These are phyloP conservation scores for Drosophila buzzatii DNA, from an alignment of 2,888 invertebrate species.

Conservation along the genomic window DNA sequence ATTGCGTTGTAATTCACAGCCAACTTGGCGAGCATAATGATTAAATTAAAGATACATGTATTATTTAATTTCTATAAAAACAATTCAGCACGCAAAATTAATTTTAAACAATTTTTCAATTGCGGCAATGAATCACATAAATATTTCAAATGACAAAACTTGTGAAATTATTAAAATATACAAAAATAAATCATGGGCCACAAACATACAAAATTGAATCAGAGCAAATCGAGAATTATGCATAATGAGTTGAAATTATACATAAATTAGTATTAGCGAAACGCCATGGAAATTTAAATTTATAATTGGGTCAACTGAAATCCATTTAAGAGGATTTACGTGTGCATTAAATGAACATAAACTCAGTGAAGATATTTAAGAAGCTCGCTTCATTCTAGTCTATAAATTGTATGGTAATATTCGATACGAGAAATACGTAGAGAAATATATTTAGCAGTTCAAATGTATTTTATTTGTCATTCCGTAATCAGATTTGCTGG, in stretches of 20 bases:
- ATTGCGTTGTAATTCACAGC: slow-evolving; percentile 1
- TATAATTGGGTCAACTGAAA: slow-evolving; percentile 38
- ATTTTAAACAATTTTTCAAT: slow-evolving; percentile 13
- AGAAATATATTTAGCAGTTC: neutral
- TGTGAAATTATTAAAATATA: slow-evolving; percentile 30
- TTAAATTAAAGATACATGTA: too few species aligned
- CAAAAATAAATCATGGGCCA: neutral
- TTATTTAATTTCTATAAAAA: slow-evolving; percentile 18
- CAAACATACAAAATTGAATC: neutral
- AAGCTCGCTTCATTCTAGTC: neutral
- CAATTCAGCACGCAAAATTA: slow-evolving; percentile 17
- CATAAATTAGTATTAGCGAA: slow-evolving; percentile 45
- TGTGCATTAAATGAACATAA: slow-evolving; percentile 12
- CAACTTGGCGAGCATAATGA: neutral
- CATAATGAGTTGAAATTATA: slow-evolving; percentile 52
- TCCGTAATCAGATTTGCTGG: slow-evolving; percentile 61
- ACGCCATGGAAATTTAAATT: slow-evolving; percentile 39
- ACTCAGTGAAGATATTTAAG: neutral
- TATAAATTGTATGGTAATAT: neutral
- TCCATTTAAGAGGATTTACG: slow-evolving; percentile 42
- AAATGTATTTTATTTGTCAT: slow-evolving; percentile 64
- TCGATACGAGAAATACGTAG: neutral
- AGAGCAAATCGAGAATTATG: slow-evolving; percentile 13
- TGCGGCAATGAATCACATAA: slow-evolving; percentile 50
- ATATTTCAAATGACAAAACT: slow-evolving; percentile 54